These are phyloP conservation scores for Psephotus haematonotus DNA, from an alignment of 2,113 vertebrate genomes.

Conservation along the genomic window DNA sequence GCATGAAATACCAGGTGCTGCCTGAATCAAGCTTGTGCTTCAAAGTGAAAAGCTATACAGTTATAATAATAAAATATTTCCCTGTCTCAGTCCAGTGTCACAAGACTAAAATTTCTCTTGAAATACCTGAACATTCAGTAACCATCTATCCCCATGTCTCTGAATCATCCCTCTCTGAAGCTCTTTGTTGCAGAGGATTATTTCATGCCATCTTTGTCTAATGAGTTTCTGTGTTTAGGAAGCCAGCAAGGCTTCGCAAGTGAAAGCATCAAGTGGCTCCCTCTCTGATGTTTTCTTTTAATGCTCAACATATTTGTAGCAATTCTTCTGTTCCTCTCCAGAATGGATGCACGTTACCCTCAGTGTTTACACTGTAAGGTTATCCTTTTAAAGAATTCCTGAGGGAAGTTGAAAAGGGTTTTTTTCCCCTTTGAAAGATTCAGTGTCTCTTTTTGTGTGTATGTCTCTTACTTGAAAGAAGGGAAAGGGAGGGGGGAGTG, in stretches of 20 bases:
- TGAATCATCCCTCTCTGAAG: not conserved
- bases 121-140: not conserved
- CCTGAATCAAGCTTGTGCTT: not conserved
- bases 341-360: conserved; percentile 62
- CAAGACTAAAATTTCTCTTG: not conserved
- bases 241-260: not conserved
- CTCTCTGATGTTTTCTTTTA: not conserved
- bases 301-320: conserved; percentile 18
- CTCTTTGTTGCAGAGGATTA: conserved; percentile 22
- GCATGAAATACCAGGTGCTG: not conserved
- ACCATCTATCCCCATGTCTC: not conserved
- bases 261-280: conserved; percentile 10
- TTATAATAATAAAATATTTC: not conserved
- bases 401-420: conserved; percentile 76
- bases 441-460: conserved; percentile 71
- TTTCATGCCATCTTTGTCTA: conserved; percentile 28
- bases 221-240: conserved; percentile 49
- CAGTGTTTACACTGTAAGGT: conserved; percentile 78
- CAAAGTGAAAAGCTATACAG: not conserved
- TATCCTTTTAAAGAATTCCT: conserved; percentile 81
- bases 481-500: conserved; percentile 45
- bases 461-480: conserved; percentile 77
- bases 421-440: conserved; percentile 71
- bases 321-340: conserved; percentile 38
- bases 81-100: not conserved